A percentile compares a stretch with the other conserved stretches of the same genome.
Evolutionary conservation across 2,113 vertebrate species (phyloP).

Genomic region (Plecotus auritus): DNA sequence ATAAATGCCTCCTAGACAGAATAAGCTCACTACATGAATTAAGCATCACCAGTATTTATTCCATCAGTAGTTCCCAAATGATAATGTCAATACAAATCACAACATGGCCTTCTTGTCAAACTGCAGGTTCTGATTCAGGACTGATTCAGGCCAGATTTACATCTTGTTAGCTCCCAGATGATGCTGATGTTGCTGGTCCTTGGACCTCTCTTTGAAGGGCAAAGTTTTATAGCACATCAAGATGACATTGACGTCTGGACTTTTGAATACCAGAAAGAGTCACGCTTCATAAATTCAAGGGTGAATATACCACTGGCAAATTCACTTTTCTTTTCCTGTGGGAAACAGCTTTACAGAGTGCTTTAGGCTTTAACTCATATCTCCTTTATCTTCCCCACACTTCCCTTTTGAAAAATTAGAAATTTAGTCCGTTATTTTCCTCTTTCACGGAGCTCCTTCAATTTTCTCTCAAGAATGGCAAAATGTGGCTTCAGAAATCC

Average conservation of each 20-base stretch:
- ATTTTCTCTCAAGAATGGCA: slow-evolving; percentile 4
- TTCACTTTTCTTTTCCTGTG: neutral
- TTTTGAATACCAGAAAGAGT: neutral
- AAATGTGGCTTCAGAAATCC: neutral
- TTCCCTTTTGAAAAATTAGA: neutral
- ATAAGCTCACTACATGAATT: neutral
- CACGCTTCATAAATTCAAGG: neutral
- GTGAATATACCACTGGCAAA: neutral
- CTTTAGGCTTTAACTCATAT: neutral
- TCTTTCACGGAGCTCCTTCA: neutral
- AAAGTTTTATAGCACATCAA: neutral
- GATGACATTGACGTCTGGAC: neutral
- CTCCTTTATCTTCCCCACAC: neutral
- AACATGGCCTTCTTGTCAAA: neutral
- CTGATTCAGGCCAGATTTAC: neutral
- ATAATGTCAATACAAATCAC: neutral
- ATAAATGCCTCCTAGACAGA: neutral
- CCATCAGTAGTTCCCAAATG: neutral
- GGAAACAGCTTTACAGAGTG: neutral
- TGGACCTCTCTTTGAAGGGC: neutral
- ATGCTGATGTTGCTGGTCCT: neutral
- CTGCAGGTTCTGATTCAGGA: neutral
- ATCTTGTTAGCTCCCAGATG: neutral
- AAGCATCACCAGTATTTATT: neutral
- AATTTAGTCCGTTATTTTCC: neutral